phyloP scores from a whole-genome alignment of 2,113 vertebrate species.

The Platanista minor region DNA sequence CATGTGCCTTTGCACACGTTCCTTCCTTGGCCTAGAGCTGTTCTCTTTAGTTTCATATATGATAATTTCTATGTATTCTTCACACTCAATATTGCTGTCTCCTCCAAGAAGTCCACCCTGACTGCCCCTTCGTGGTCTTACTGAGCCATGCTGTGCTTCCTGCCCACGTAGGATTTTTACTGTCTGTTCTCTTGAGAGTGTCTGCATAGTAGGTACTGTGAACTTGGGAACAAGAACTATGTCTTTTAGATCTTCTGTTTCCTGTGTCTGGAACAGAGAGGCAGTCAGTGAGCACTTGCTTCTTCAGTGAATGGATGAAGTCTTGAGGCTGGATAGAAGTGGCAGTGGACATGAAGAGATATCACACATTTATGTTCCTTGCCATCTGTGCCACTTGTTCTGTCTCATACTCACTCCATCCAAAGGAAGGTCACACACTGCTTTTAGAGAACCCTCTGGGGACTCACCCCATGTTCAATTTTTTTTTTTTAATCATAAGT shows the following conservation, averaged over 20 bases:
- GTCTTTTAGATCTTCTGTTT: not conserved
- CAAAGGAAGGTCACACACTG: not conserved
- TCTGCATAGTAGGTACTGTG: not conserved
- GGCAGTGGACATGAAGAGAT: not conserved
- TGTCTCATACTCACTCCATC: not conserved
- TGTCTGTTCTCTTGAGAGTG: not conserved
- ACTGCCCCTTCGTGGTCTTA: not conserved
- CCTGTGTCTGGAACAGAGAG: not conserved
- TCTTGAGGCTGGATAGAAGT: not conserved
- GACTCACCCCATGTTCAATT: not conserved
- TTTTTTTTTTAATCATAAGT: not conserved
- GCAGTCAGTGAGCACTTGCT: not conserved
- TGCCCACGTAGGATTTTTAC: not conserved
- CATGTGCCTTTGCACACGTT: not conserved
- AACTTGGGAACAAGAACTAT: not conserved
- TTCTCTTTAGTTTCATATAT: not conserved
- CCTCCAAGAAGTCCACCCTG: not conserved
- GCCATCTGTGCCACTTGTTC: not conserved
- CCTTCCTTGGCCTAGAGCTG: not conserved
- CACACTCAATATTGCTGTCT: not conserved
- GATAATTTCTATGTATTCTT: not conserved
- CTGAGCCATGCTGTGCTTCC: not conserved
- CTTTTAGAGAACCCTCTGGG: not conserved
- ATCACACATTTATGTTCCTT: fast-evolving
- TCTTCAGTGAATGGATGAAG: not conserved